Percentiles rank a stretch among this genome's conserved stretches.
These are phyloP conservation scores for Linyphia triangularis DNA, from an alignment of 2,888 invertebrate genomes.

Conservation along the genomic window DNA sequence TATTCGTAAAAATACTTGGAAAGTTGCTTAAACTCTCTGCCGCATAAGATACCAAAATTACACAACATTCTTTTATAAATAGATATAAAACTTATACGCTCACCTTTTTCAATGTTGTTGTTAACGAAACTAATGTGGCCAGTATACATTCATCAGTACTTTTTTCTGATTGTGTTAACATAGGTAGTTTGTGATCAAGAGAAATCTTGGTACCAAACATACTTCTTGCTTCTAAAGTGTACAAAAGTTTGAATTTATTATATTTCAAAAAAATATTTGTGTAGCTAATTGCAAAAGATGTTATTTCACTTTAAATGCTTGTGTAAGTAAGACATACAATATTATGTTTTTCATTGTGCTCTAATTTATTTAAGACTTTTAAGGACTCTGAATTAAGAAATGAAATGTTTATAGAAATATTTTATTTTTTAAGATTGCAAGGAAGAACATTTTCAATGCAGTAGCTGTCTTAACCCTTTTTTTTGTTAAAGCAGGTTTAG, in stretches of 20 bases:
- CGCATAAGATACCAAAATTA: not conserved
- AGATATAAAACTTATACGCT: not conserved
- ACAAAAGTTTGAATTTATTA: not conserved
- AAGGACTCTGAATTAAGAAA: too few relatives aligned
- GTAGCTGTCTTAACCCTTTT: too few relatives aligned
- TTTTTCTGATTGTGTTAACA: constrained; percentile 80
- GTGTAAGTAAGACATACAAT: not conserved
- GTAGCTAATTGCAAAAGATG: too few relatives aligned
- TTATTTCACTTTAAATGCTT: too few relatives aligned
- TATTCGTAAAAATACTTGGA: not conserved
- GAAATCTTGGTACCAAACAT: constrained; percentile 80
- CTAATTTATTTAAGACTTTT: too few relatives aligned
- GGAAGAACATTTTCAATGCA: too few relatives aligned
- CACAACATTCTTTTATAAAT: not conserved
- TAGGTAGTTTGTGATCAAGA: constrained; percentile 81
- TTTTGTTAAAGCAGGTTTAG: too few relatives aligned
- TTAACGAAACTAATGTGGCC: constrained; percentile 80
- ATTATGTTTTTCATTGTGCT: not conserved
- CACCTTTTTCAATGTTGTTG: constrained; percentile 80
- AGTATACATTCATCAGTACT: constrained; percentile 81
- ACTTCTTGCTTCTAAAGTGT: constrained; percentile 80
- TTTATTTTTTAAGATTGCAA: too few relatives aligned
- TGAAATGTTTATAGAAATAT: too few relatives aligned
- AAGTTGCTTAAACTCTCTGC: not conserved
- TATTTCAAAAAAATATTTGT: not conserved